Conservation (phyloP, 2,888 invertebrate species). For the Eumacrocentrus americanus region DNA sequence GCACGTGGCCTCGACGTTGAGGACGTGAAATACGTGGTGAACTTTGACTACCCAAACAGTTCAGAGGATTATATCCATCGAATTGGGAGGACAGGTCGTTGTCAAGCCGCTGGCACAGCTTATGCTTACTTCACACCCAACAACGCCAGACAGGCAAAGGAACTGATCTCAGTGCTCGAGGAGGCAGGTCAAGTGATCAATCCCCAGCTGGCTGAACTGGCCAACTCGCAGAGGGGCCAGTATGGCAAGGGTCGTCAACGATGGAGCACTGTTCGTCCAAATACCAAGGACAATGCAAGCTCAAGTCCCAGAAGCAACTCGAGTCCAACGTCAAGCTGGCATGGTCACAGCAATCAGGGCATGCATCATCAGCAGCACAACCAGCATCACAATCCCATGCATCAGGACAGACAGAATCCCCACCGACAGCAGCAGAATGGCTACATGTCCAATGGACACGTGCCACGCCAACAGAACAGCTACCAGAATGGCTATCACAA, state of each 20-base stretch:
- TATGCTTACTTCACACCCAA: slow-evolving; percentile 95
- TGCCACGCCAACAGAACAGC: slow-evolving; percentile 61
- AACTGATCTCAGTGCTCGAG: slow-evolving; percentile 86
- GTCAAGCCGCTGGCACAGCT: slow-evolving; percentile 91
- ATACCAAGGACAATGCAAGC: slow-evolving; percentile 49
- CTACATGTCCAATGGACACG: slow-evolving; percentile 65
- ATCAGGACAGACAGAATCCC: slow-evolving; percentile 50
- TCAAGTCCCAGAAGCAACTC: slow-evolving; percentile 63
- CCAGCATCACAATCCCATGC: slow-evolving; percentile 32
- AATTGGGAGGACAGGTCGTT: slow-evolving; percentile 91
- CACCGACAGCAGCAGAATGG: slow-evolving; percentile 68
- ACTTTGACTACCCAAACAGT: slow-evolving; percentile 96
- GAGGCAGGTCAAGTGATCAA: slow-evolving; percentile 92
- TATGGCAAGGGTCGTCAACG: slow-evolving; percentile 59
- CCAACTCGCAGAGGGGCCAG: slow-evolving; percentile 64
- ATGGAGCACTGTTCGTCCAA: slow-evolving; percentile 56
- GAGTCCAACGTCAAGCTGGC: slow-evolving; percentile 64
- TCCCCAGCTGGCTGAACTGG: slow-evolving; percentile 78
- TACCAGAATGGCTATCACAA: slow-evolving; percentile 62
- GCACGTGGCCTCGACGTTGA: slow-evolving; percentile 78
- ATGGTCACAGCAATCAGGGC: slow-evolving; percentile 58
- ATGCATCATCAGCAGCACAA: slow-evolving; percentile 45
- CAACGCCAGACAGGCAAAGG: slow-evolving; percentile 90
- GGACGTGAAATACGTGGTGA: slow-evolving; percentile 97
- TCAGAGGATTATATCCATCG: slow-evolving; percentile 98